Base-by-base conservation (phyloP, 2,797 vertebrate species). In the Trachops cirrhosus region DNA sequence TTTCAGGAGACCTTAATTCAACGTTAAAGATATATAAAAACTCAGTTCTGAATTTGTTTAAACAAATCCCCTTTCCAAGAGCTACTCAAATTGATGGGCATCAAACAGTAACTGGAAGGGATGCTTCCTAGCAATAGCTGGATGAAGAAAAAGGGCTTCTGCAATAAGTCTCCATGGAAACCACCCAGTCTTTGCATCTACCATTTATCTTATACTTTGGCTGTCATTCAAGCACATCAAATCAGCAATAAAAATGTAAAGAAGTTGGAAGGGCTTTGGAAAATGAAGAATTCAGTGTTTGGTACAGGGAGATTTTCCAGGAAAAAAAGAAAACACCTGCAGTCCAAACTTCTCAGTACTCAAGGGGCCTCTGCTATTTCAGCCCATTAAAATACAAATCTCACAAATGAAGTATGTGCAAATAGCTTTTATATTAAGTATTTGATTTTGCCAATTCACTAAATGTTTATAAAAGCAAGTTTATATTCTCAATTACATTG, bases 1-100 rank as follows among this genome's bases (percentile, higher is more conserved):
- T 93, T 94, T 97, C 77, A 97, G 73, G 22, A 94, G 80, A 96
- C 77, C 67, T 26, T 89, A 94, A 84, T 80, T 91, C 80, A 92
- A 92, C 37, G 9, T 91, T 59, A n/a, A 94, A 93, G n/a, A 57
- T 50, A 94, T 12, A 57, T 4, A 80, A 73, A 93, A 95, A 67
- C 16, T 96, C 41, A 80, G 44, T 78, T 92, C 59, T 95, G 83
- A 96, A 84, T 91, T 85, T 87, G 39, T 59, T 88, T 80, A 89
- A 94, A 83, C 41, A 93, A 94, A 93, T 41, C 14, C 59, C 37
- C 77, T 93, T 95, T 87, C 80, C 44, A 77, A 90, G 16, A 95
- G n/a, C 32, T 50, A 96, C 22, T 78, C 8, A 7, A 92, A 96
- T 57, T 85, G 73, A 89, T 39, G n/a, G 77, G n/a, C 39, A 86